Evolutionary conservation across 1,140 invertebrate species (phyloP), one percentile per base, ranked within the genome.

Genomic region (Macrostomum lignano): DNA sequence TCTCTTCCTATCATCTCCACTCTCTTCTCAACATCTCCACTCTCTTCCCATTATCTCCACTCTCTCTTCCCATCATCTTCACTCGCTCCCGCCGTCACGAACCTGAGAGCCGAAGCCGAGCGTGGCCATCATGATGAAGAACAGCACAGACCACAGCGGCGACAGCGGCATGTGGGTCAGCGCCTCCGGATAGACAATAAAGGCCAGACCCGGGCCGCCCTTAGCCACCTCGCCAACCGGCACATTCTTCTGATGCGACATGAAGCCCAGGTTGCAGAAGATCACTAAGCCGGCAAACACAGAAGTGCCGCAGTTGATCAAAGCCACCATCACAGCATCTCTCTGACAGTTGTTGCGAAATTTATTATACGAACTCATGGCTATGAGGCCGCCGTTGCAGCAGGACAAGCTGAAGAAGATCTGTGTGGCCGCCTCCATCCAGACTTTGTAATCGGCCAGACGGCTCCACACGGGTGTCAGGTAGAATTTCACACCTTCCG

Each of bases 251-350:
- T 50, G 45, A 9, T 41, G 29, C 0, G 51, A 51, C 42, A 53
- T 53, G 36, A 50, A 55, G 6, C 86, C 88, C 36, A 96, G 76
- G n/a, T 94, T 74, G 0, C 81, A 81, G 49, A 96, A 96, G 9
- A 94, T 81, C 2, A 94, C 84, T 35, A 94, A 75, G 0, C 82
- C 86, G 33, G 86, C 82, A 51, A 94, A 93, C 68, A 96, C 73
- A 7, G 82, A 91, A 0, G 88, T 94, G 36, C 73, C 69, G 45
- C 81, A 82, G 51, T 96, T 94, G 2, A 79, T 78, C 24, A 86
- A 55, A 10, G 79, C 84, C n/a, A 94, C 77, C 51, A 81, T 69
- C 4, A 93, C 68, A 0, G 81, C 79, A 53, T 96, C 86, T 41
- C 57, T 58, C n/a, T 17, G 26, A 19, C 32, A 74, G 44, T 76